These are phyloP conservation scores for Mallotus villosus DNA, from an alignment of 2,797 vertebrate species.

Conservation along the genomic window DNA sequence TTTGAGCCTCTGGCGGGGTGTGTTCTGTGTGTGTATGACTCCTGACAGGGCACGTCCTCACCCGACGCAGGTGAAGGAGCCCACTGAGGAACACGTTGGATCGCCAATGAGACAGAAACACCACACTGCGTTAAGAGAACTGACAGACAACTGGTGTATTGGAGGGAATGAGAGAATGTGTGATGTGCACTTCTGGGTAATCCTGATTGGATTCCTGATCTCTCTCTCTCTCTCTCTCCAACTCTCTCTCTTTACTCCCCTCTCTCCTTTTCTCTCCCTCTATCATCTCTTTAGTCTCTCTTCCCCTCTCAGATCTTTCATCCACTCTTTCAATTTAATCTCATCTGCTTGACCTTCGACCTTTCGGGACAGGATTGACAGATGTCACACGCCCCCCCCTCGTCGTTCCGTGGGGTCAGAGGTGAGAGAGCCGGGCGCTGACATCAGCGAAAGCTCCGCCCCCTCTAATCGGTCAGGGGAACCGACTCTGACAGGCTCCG, in stretches of 20 bases:
- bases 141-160: not conserved
- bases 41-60: not conserved
- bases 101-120: too few species aligned
- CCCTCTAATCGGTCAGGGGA: slow-evolving; percentile 60
- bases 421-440: slow-evolving; percentile 22
- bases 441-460: slow-evolving; percentile 24
- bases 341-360: slow-evolving; percentile 36
- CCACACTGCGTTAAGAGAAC: too few species aligned
- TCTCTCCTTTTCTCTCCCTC: too few species aligned
- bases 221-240: too few species aligned
- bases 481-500: slow-evolving; percentile 40
- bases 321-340: slow-evolving; percentile 28
- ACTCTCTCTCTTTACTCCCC: too few species aligned
- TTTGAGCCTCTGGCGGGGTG: slow-evolving; percentile 25
- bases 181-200: slow-evolving; percentile 1
- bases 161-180: too few species aligned
- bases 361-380: slow-evolving; percentile 23
- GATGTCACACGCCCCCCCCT: slow-evolving; percentile 29
- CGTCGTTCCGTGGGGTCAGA: slow-evolving; percentile 22
- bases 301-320: too few species aligned
- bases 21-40: slow-evolving; percentile 18
- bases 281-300: too few species aligned
- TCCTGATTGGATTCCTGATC: not conserved
- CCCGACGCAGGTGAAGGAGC: not conserved
- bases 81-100: too few species aligned